Evolutionary conservation across 1,140 invertebrate species (phyloP).

Genomic region (Octopus bimaculoides): DNA sequence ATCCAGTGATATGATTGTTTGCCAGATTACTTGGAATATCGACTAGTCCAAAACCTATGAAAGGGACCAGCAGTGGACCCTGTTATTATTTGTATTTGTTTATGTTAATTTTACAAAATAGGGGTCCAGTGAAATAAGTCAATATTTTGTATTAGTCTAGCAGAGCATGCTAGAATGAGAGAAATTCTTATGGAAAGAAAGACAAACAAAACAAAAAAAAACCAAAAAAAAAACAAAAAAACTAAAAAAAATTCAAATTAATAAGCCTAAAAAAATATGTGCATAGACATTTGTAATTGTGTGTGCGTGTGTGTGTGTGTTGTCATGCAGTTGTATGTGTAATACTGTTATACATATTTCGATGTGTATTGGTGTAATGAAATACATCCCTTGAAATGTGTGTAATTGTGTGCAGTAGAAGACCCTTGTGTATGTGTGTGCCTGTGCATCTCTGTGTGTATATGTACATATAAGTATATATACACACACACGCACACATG

Average conservation of each 20-base stretch:
- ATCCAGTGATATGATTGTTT: background rate
- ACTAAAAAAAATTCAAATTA: background rate
- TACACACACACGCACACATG: too few species aligned
- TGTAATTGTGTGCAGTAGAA: too few species aligned
- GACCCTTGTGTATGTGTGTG: too few species aligned
- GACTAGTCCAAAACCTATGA: slow-evolving; percentile 1
- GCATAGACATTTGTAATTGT: background rate
- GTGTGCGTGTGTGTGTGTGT: too few species aligned
- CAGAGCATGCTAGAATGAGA: background rate
- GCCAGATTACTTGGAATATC: background rate
- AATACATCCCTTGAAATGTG: too few species aligned
- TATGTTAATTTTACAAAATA: slow-evolving; percentile 6
- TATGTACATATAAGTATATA: too few species aligned
- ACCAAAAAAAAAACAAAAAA: background rate
- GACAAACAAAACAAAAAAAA: background rate
- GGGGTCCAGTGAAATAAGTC: background rate
- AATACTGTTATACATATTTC: too few species aligned
- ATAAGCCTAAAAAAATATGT: background rate
- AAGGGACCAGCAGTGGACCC: background rate
- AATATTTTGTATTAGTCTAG: slow-evolving; percentile 6
- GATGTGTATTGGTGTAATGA: too few species aligned
- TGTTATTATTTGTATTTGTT: background rate
- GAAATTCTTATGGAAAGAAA: background rate
- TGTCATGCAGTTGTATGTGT: too few species aligned
- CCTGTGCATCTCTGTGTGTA: too few species aligned